Base-by-base conservation (phyloP, 2,113 vertebrate species). In the Bubo scandiacus region DNA sequence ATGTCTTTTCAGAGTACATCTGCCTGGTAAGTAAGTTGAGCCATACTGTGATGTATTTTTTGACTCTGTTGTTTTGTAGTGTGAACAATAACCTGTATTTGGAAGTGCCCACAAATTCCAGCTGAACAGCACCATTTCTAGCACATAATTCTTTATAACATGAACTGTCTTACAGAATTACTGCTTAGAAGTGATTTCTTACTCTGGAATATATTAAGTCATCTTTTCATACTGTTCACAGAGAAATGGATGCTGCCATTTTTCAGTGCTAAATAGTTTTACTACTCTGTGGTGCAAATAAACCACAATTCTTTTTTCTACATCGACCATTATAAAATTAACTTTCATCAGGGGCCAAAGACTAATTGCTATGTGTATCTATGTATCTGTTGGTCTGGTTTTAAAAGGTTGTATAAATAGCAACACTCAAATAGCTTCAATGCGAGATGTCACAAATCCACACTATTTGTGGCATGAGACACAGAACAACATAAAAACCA, bases 1-100 rank as follows among this genome's bases (percentile, higher is more conserved):
- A 97, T 99, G 98, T 98, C 98, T 97, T 99, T 99, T 97, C 99
- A 99, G 98, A 99, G 98, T 36, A 98, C 99, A 72, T 99, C 98
- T 16, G 99, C 99, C 98, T 99, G 99, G 99, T 99, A 97, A 99
- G 99, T 99, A 97, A 99, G 98, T 93, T 62, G 27, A 78, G 34
- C 23, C 77, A 18, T 62, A 12, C 4, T 55, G 40, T 11, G 51
- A 8, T 23, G 3, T 2, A 2, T 49, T 67, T 87, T 81, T 32
- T 62, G 7, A 19, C 25, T 66, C 26, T 58, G 18, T 58, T 77
- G 16, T 27, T 90, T 38, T 51, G 45, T 36, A 22, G 18, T 27
- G 38, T 54, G 65, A 78, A 32, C 49, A 40, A 5, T 81, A 36
- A 26, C 26, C 43, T 89, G 20, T 30, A 4, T 65, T 79, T 87